Conservation (phyloP, 2,113 vertebrate genomes). For the Megalops atlanticus region DNA sequence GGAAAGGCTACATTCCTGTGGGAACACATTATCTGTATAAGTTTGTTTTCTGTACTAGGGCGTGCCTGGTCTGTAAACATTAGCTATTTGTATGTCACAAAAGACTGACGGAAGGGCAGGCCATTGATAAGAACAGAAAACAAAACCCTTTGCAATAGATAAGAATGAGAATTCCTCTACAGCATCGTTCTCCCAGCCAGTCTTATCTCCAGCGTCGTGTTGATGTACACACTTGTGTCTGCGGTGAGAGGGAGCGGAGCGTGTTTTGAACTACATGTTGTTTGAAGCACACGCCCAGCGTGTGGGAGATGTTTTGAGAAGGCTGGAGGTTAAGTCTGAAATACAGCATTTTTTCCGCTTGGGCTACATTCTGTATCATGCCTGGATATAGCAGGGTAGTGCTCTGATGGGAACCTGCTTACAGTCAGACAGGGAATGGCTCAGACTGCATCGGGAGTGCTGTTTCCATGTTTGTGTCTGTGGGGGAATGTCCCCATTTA, state of each 20-base stretch:
- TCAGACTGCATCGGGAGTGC: too few species aligned
- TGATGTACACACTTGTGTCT: neutral
- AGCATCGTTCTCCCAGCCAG: neutral
- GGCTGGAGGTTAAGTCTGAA: too few species aligned
- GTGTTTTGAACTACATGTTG: too few species aligned
- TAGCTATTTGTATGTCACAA: neutral
- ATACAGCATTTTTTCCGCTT: too few species aligned
- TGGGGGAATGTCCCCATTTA: too few species aligned
- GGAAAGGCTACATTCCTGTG: neutral
- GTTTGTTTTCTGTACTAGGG: neutral
- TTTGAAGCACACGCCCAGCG: neutral
- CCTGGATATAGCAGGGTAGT: too few species aligned
- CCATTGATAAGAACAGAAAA: neutral
- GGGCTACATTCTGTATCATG: too few species aligned
- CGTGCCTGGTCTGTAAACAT: slow-evolving; percentile 3
- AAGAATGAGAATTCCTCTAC: neutral
- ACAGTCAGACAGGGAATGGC: too few species aligned
- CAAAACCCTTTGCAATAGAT: neutral
- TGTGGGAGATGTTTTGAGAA: neutral
- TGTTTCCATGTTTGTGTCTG: too few species aligned
- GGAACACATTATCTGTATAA: neutral
- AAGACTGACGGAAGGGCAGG: neutral
- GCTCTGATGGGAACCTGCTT: too few species aligned
- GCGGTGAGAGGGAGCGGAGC: too few species aligned
- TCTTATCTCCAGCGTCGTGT: neutral